Conservation (phyloP, 23 tunicate genomes). For the Pegea sp. region DNA sequence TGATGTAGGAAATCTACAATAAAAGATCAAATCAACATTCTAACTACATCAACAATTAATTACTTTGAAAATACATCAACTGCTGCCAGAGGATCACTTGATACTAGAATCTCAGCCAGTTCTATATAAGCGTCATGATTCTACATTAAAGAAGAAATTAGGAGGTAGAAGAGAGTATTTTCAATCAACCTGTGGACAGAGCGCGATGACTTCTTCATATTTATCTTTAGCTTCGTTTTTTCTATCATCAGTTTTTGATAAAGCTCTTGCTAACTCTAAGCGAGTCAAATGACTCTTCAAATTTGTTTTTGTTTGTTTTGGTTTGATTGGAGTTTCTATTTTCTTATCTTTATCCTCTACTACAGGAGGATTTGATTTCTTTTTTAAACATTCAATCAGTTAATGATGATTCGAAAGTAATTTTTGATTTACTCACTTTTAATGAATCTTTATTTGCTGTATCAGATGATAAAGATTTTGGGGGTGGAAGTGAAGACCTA, state of each 20-base stretch:
- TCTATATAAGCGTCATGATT: constrained; percentile 86
- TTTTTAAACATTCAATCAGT: no score
- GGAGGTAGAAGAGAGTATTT: background rate
- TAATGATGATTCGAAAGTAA: no score
- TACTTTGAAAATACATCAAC: constrained; percentile 75
- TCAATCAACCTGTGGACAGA: constrained; percentile 67
- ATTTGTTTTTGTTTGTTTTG: no score
- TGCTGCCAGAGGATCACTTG: constrained; percentile 50
- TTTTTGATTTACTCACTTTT: no score
- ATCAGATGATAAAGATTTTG: no score
- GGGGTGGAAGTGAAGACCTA: no score
- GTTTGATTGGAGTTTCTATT: no score
- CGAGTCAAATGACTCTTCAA: constrained; percentile 30
- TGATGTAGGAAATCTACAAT: background rate
- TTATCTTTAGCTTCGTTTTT: constrained; percentile 21
- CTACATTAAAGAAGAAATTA: constrained; percentile 4
- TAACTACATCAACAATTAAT: background rate
- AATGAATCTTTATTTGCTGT: no score
- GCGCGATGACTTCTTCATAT: constrained; percentile 79
- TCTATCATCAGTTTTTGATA: constrained; percentile 34
- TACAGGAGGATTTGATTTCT: no score
- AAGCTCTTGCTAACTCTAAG: constrained; percentile 58
- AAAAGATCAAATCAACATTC: background rate
- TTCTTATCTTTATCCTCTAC: no score
- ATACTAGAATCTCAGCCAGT: constrained; percentile 57